phyloP scores from a whole-genome alignment of 2,797 vertebrate genomes.

The Leuciscus waleckii region DNA sequence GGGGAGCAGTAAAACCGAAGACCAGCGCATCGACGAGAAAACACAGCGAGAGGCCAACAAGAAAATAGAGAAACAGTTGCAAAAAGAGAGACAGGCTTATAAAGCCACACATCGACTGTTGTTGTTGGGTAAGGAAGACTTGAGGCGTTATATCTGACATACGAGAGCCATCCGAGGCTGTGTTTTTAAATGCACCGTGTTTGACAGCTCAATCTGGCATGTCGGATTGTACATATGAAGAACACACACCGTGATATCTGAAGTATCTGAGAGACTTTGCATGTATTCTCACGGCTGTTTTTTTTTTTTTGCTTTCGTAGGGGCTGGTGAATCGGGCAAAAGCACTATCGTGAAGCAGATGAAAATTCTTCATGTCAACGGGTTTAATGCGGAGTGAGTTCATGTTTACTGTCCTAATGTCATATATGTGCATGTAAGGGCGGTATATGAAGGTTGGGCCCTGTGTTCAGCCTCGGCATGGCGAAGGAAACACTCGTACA shows the following conservation, averaged over 20 bases:
- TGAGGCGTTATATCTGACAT: slow-evolving; percentile 14
- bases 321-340: slow-evolving; percentile 98
- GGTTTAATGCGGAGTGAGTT: slow-evolving; percentile 99
- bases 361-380: slow-evolving; percentile 98
- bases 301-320: slow-evolving; percentile 74
- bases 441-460: neutral
- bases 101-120: slow-evolving; percentile 96
- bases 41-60: slow-evolving; percentile 97
- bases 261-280: slow-evolving; percentile 32
- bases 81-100: slow-evolving; percentile 94
- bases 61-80: slow-evolving; percentile 97
- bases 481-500: slow-evolving; percentile 32
- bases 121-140: slow-evolving; percentile 88
- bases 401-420: slow-evolving; percentile 43
- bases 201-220: slow-evolving; percentile 78
- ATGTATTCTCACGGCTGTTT: slow-evolving; percentile 22
- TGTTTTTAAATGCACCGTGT: slow-evolving; percentile 73
- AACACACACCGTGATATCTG: slow-evolving; percentile 65
- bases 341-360: slow-evolving; percentile 99
- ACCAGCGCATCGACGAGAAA: slow-evolving; percentile 98
- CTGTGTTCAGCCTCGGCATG: slow-evolving; percentile 53
- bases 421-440: slow-evolving; percentile 21
- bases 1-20: slow-evolving; percentile 97
- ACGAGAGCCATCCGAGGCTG: slow-evolving; percentile 45
- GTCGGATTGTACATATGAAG: slow-evolving; percentile 76